These are phyloP conservation scores for Myrmecophaga tridactyla DNA, from an alignment of 2,113 vertebrate genomes.

Conservation along the genomic window DNA sequence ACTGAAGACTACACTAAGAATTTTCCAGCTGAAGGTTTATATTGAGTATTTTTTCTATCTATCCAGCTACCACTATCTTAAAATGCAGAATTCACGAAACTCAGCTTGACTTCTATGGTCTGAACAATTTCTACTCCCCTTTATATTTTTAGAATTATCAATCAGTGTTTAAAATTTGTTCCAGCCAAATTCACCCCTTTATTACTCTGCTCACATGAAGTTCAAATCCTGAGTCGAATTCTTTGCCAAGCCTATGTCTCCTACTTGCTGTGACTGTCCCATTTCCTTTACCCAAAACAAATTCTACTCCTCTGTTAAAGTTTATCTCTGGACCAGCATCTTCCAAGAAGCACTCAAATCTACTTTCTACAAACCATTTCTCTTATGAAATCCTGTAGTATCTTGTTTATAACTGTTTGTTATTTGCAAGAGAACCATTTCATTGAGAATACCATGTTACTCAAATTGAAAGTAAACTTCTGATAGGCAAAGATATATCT, in stretches of 20 bases:
- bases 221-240: neutral
- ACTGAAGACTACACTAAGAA: too few species aligned
- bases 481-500: neutral
- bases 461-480: neutral
- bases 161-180: neutral
- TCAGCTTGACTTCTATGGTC: neutral
- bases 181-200: neutral
- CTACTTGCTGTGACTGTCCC: neutral
- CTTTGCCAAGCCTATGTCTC: neutral
- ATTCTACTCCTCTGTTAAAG: neutral
- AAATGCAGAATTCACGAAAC: too few species aligned
- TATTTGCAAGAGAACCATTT: neutral
- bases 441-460: neutral
- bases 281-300: neutral
- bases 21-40: too few species aligned
- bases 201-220: neutral
- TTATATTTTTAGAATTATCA: neutral
- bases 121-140: neutral
- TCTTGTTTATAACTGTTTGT: neutral
- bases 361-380: neutral
- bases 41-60: too few species aligned
- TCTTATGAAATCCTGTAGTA: neutral
- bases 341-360: neutral
- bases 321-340: neutral
- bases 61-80: too few species aligned